phyloP scores from a whole-genome alignment of 1,140 invertebrate species.

The Achatina immaculata region DNA sequence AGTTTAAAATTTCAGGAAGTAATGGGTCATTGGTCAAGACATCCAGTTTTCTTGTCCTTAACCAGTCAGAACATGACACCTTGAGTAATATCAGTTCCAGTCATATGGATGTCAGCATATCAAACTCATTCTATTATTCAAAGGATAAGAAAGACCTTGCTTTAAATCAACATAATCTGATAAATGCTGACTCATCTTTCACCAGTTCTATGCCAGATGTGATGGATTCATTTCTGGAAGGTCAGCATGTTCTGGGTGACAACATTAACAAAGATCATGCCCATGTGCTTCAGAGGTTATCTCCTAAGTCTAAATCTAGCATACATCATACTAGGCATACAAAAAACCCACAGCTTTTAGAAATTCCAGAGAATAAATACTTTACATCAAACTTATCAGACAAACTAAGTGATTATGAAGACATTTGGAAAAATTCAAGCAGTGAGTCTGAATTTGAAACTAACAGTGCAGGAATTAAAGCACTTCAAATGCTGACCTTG shows the following conservation, averaged over 20 bases:
- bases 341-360: slow-evolving; percentile 52
- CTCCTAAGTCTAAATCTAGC: slow-evolving; percentile 54
- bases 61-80: neutral
- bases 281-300: neutral
- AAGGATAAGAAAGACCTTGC: neutral
- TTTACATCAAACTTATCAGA: slow-evolving; percentile 88
- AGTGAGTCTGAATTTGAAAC: slow-evolving; percentile 40
- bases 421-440: slow-evolving; percentile 81
- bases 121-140: neutral
- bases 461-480: neutral
- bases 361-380: slow-evolving; percentile 73
- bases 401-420: slow-evolving; percentile 95
- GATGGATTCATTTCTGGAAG: neutral
- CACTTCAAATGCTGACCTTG: neutral
- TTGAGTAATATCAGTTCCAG: no score
- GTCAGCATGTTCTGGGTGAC: neutral
- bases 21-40: neutral
- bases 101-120: neutral
- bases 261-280: neutral
- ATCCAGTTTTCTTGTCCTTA: neutral
- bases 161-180: neutral
- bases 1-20: neutral
- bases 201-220: neutral
- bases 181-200: no score
- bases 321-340: slow-evolving; percentile 73